These are phyloP conservation scores for Myiozetetes cayanensis DNA, from an alignment of 2,113 vertebrate genomes.

Conservation along the genomic window DNA sequence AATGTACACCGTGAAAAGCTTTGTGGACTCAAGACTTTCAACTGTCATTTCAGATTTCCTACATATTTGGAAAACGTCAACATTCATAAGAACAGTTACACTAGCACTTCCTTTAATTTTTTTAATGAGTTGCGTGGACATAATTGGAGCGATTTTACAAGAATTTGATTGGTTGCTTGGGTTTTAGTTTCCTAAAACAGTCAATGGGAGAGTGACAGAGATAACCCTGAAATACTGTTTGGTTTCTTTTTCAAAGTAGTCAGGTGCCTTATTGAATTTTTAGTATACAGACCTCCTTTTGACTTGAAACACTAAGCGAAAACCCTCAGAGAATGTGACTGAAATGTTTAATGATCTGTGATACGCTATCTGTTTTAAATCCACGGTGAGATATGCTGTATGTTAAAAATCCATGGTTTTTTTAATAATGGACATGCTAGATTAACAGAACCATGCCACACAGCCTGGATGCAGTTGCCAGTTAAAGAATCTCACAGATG, in stretches of 20 bases:
- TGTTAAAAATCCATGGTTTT: neutral
- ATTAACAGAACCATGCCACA: neutral
- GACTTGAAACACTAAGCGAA: neutral
- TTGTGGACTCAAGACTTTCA: neutral
- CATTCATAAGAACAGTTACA: neutral
- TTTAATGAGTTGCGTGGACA: neutral
- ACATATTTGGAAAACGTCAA: neutral
- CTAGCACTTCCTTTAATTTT: neutral
- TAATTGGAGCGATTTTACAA: neutral
- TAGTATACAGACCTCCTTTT: neutral
- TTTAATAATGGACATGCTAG: neutral
- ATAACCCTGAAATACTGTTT: neutral
- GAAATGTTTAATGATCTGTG: neutral
- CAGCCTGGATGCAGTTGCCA: neutral
- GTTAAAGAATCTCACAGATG: neutral
- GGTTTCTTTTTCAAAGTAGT: neutral
- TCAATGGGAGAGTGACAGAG: neutral
- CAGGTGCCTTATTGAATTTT: neutral
- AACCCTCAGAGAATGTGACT: neutral
- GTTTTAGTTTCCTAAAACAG: neutral
- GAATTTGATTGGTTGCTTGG: neutral
- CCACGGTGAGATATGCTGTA: neutral
- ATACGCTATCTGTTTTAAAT: neutral
- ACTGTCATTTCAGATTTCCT: neutral
- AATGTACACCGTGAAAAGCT: neutral